Conservation (phyloP, 2,888 invertebrate species). For the Vanessa cardui region DNA sequence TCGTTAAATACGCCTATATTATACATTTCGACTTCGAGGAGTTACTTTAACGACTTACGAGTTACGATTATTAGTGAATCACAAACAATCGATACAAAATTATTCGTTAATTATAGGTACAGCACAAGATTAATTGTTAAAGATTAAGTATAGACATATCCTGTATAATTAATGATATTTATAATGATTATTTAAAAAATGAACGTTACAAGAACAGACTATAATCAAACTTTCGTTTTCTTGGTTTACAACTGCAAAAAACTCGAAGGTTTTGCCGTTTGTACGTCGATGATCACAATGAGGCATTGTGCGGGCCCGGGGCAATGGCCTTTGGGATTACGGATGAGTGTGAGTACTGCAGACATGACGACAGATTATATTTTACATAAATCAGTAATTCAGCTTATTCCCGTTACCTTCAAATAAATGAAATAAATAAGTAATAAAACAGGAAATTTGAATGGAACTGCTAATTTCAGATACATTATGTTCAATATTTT, state of each 20-base stretch:
- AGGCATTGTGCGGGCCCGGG: conserved; percentile 49
- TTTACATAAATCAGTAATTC: not conserved
- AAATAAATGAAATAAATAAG: too few species aligned
- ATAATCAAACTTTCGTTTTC: conserved; percentile 31
- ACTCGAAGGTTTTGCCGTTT: conserved; percentile 25
- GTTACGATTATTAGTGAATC: too few species aligned
- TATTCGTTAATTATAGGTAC: too few species aligned
- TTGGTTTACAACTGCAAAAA: conserved; percentile 31
- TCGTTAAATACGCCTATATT: too few species aligned
- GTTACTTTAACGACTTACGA: too few species aligned
- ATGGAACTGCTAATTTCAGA: too few species aligned
- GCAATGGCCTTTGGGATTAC: conserved; percentile 34
- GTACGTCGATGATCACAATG: conserved; percentile 43
- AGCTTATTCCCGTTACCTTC: not conserved
- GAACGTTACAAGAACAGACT: conserved; percentile 13
- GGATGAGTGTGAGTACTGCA: not conserved
- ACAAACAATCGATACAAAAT: not conserved
- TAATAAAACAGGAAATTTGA: too few species aligned
- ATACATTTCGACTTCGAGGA: too few species aligned
- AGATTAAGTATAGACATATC: not conserved
- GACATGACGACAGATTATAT: not conserved
- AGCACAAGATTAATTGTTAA: not conserved
- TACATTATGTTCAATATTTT: too few species aligned
- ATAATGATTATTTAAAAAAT: conserved; percentile 9
- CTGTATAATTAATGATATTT: not conserved